Percentiles rank a stretch among this genome's conserved stretches.
phyloP scores from a whole-genome alignment of 2,797 vertebrate species.

The Spondyliosoma cantharus region DNA sequence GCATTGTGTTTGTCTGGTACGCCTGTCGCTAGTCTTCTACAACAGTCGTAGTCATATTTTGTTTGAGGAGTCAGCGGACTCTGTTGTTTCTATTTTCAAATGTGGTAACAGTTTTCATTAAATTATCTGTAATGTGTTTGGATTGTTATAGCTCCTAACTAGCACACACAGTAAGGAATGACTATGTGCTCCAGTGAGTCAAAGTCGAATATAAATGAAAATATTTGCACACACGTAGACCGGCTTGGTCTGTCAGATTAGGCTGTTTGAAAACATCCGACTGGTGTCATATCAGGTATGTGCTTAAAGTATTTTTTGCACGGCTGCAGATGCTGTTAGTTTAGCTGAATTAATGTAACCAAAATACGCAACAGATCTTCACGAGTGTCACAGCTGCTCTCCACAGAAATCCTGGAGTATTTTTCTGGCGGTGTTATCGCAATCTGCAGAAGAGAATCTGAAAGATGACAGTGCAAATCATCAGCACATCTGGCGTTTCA shows the following conservation, averaged over 20 bases:
- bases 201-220: conserved; percentile 33
- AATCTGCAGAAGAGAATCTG: conserved; percentile 24
- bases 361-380: conserved; percentile 22
- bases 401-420: conserved; percentile 10
- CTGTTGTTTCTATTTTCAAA: too few species aligned
- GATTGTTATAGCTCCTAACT: not conserved
- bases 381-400: conserved; percentile 29
- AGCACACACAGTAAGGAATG: conserved; percentile 8
- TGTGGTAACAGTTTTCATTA: too few species aligned
- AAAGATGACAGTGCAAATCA: conserved; percentile 16
- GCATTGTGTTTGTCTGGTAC: too few species aligned
- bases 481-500: not conserved
- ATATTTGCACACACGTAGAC: conserved; percentile 24
- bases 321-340: conserved; percentile 23
- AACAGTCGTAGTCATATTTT: too few species aligned
- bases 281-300: conserved; percentile 30
- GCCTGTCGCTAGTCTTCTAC: too few species aligned
- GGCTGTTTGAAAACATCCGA: conserved; percentile 48
- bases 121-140: not conserved
- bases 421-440: not conserved
- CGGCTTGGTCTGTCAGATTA: conserved; percentile 38
- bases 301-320: conserved; percentile 14
- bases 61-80: too few species aligned
- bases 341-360: conserved; percentile 33
- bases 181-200: conserved; percentile 18